Conservation (phyloP, 2,888 invertebrate species). For the Leptinotarsa tumamoca region DNA sequence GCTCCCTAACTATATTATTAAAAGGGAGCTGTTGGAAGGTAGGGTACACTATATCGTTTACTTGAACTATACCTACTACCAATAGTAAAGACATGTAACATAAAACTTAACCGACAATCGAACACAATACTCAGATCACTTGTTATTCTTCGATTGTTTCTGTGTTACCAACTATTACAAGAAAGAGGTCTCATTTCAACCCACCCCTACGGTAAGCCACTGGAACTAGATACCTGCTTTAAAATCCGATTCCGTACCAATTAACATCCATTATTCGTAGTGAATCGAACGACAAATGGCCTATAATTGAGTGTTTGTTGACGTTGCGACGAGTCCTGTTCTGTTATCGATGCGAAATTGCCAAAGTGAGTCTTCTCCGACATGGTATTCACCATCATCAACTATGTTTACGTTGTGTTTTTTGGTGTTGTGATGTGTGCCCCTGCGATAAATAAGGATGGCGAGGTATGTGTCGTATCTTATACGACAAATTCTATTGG, state of each 20-base stretch:
- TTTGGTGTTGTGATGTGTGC: constrained; percentile 39
- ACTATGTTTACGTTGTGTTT: constrained; percentile 38
- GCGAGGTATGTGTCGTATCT: constrained; percentile 27
- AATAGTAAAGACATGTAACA: too few relatives aligned
- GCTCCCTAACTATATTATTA: too few relatives aligned
- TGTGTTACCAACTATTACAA: too few relatives aligned
- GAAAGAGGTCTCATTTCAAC: too few relatives aligned
- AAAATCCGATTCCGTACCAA: constrained; percentile 4
- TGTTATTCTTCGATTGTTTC: too few relatives aligned
- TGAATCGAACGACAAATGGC: constrained; percentile 8
- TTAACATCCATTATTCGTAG: constrained; percentile 19
- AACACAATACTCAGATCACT: too few relatives aligned
- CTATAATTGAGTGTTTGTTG: constrained; percentile 14
- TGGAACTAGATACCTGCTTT: not conserved
- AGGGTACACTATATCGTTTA: too few relatives aligned
- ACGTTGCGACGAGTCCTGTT: not conserved
- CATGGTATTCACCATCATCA: constrained; percentile 26
- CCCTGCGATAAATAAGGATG: constrained; percentile 30
- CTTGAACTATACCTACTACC: too few relatives aligned
- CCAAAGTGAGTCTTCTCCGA: not conserved
- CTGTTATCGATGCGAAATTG: constrained; percentile 1
- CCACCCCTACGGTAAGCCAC: constrained; percentile 10
- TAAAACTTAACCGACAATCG: too few relatives aligned
- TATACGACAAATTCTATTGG: not conserved
- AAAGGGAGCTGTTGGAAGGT: too few relatives aligned